Evolutionary conservation across 2,113 vertebrate species (phyloP).

Genomic region (Oryzias javanicus): DNA sequence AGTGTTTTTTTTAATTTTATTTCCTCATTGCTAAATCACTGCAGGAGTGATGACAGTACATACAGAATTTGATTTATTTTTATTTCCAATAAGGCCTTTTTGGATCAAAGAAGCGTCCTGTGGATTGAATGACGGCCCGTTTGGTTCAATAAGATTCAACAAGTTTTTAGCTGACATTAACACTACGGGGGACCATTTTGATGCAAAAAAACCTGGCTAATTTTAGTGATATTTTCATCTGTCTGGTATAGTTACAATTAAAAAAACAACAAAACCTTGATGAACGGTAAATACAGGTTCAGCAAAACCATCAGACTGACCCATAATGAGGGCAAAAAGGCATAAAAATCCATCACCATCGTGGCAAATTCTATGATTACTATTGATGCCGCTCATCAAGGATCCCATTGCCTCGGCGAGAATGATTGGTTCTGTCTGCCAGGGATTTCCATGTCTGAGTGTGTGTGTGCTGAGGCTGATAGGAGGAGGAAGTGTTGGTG

Average conservation of each 20-base stretch:
- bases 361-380: conserved; percentile 68
- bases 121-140: conserved; percentile 31
- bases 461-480: conserved; percentile 11
- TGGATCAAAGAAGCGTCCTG: conserved; percentile 17
- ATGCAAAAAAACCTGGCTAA: neutral
- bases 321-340: conserved; percentile 68
- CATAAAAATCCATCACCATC: conserved; percentile 69
- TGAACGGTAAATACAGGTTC: conserved; percentile 31
- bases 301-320: conserved; percentile 39
- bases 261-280: no score
- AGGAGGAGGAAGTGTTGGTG: conserved; percentile 23
- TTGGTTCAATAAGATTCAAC: conserved; percentile 32
- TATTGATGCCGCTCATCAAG: conserved; percentile 74
- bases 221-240: no score
- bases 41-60: conserved; percentile 12
- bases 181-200: neutral
- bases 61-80: neutral
- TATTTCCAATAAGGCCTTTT: conserved; percentile 11
- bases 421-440: conserved; percentile 69
- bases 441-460: conserved; percentile 46
- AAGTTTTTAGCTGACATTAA: conserved; percentile 2
- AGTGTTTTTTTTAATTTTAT: conserved; percentile 2
- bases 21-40: conserved; percentile 4
- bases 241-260: no score
- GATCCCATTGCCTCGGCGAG: conserved; percentile 53